These are phyloP conservation scores for Aleiodes testaceus DNA, from an alignment of 2,888 invertebrate species.

Conservation along the genomic window DNA sequence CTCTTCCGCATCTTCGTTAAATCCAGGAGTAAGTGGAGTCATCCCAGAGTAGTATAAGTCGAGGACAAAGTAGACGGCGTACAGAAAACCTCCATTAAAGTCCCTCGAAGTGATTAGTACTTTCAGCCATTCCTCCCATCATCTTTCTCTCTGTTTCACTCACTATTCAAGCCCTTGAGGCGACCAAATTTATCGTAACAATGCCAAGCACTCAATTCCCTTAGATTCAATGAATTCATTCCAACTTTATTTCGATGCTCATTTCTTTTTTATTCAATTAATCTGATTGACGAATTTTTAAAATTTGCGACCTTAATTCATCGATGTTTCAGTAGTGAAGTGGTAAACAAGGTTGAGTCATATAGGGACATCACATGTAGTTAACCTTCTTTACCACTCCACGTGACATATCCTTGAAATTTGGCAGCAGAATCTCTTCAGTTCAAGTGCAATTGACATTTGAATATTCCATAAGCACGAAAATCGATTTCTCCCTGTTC, in stretches of 20 bases:
- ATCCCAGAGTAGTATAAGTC: constrained; percentile 68
- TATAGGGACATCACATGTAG: too few relatives aligned
- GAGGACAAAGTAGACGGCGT: constrained; percentile 72
- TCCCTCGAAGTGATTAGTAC: constrained; percentile 73
- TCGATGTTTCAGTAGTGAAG: too few relatives aligned
- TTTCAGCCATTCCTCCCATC: constrained; percentile 53
- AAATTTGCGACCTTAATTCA: constrained; percentile 39
- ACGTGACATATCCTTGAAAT: too few relatives aligned
- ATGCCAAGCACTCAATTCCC: constrained; percentile 39
- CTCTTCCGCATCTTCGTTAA: constrained; percentile 9
- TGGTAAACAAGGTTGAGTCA: too few relatives aligned
- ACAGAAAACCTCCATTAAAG: constrained; percentile 74
- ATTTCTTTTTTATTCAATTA: constrained; percentile 29
- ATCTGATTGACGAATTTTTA: constrained; percentile 46
- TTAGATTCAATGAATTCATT: constrained; percentile 28
- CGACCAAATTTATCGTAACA: constrained; percentile 42
- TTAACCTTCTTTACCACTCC: too few relatives aligned
- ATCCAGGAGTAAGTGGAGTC: constrained; percentile 37
- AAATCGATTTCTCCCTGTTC: too few relatives aligned
- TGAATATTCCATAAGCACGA: too few relatives aligned
- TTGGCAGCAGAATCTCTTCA: too few relatives aligned
- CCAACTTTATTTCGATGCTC: constrained; percentile 2
- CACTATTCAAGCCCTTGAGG: constrained; percentile 49
- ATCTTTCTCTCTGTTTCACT: constrained; percentile 42
- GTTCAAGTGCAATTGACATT: too few relatives aligned